phyloP scores from a whole-genome alignment of 1,140 invertebrate species.

The Euura saliciscinereae region DNA sequence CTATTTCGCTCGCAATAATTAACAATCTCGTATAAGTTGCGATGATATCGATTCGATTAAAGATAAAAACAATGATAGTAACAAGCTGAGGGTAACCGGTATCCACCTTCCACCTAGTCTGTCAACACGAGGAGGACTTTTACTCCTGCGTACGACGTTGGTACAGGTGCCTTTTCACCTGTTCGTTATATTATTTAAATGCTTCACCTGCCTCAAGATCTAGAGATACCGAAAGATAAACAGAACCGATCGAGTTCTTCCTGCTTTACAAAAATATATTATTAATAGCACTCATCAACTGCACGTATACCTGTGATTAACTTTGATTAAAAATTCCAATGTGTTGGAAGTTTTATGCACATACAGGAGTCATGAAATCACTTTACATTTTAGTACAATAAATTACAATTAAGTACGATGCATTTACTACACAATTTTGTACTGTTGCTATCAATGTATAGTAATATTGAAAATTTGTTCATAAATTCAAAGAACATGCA shows the following conservation, averaged over 20 bases:
- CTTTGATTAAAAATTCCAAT: too few species aligned
- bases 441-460: too few species aligned
- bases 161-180: conserved; percentile 50
- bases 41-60: background rate
- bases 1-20: too few species aligned
- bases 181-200: conserved; percentile 51
- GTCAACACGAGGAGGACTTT: background rate
- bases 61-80: background rate
- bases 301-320: too few species aligned
- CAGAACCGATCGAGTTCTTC: conserved; percentile 25
- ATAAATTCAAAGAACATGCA: too few species aligned
- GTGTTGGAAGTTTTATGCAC: too few species aligned
- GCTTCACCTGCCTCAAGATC: conserved; percentile 43
- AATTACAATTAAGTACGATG: too few species aligned
- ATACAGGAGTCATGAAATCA: too few species aligned
- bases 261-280: conserved; percentile 26
- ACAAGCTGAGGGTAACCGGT: background rate
- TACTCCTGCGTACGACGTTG: background rate
- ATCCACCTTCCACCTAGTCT: background rate
- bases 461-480: too few species aligned
- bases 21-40: too few species aligned
- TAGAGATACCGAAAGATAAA: conserved; percentile 42
- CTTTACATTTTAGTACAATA: too few species aligned
- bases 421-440: too few species aligned
- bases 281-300: background rate